Conservation (phyloP, 2,888 invertebrate genomes). For the Stenoptilia bipunctidactyla region DNA sequence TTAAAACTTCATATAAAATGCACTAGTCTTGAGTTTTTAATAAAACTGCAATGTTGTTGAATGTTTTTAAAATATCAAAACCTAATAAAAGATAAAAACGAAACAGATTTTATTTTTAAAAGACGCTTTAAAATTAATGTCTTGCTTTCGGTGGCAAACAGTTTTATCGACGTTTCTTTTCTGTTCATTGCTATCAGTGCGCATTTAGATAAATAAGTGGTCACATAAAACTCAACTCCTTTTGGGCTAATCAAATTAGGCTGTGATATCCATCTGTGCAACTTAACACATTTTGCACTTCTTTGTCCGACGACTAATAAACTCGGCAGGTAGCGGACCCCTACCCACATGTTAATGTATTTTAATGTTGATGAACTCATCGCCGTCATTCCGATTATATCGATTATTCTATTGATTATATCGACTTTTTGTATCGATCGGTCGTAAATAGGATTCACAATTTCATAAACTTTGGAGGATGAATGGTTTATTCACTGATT, state of each 20-base stretch:
- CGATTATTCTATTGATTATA: conserved; percentile 34
- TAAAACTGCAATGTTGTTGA: too few species aligned
- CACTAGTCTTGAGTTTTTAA: too few species aligned
- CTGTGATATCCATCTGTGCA: conserved; percentile 57
- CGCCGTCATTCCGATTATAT: conserved; percentile 39
- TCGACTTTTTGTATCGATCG: conserved; percentile 31
- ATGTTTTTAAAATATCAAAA: too few species aligned
- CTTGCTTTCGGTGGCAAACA: too few species aligned
- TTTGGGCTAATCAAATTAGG: conserved; percentile 67
- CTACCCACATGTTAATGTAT: conserved; percentile 37
- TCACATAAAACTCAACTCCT: conserved; percentile 64
- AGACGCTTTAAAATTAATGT: too few species aligned
- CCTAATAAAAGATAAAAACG: too few species aligned
- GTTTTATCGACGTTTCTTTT: too few species aligned
- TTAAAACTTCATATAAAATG: too few species aligned
- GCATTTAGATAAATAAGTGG: conserved; percentile 54
- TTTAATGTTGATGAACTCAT: conserved; percentile 64
- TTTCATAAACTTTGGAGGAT: conserved; percentile 24
- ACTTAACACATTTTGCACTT: conserved; percentile 67
- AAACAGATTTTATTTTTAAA: too few species aligned
- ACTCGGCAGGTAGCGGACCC: conserved; percentile 58
- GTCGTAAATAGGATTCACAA: conserved; percentile 33
- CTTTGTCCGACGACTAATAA: conserved; percentile 58
- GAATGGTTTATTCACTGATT: conserved; percentile 16
- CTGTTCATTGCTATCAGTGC: conserved; percentile 24